Base-by-base conservation (phyloP, 2,113 vertebrate genomes). In the Bombycilla garrulus region DNA sequence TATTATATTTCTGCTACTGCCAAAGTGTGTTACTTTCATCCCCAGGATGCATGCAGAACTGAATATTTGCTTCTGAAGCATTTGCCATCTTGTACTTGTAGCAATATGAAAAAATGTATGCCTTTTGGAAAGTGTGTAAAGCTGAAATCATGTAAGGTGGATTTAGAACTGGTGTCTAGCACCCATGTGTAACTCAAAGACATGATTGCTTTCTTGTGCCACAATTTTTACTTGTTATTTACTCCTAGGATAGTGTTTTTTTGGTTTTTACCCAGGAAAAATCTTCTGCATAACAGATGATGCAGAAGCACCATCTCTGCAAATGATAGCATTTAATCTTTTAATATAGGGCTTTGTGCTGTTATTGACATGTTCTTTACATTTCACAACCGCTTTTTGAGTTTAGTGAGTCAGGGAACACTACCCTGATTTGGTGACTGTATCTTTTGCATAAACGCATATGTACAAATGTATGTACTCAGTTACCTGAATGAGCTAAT, bases 391-490 rank as follows among this genome's bases (percentile, higher is more conserved):
- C 7, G 23, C 38, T 62, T 62, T 77, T 57, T 67, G 5, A 12
- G 4, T 51, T 84, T 24, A 19, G 10, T 29, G 38, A 79, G 23
- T 35, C 65, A 51, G 38, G 21, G n/a, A 56, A 38, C 47, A 36
- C 6, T 29, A 14, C 4, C 4, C 31, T 65, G 9, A 2, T 3
- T 76, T 80, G 51, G 28, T 18, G 11, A 54, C 13, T 58, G 3
- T 15, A 24, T 60, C 9, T 80, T 92, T 88, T 64, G 5, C 11
- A 29, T n/a, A 44, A 18, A 36, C 3, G 56, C 2, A 3, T 1
- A 1, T 35, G 8, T 29, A 11, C 1, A 1, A 26, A 11, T 9
- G 10, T 36, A 66, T 5, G 31, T 10, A 56, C 5, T 23, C 5
- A 5, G 6, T 16, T 29, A 42, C 4, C 17, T 66, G 10, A 48